A percentile compares a stretch with the other conserved stretches of the same genome.
Evolutionary conservation across 2,888 invertebrate species (phyloP).

Genomic region (Cephus spinipes): DNA sequence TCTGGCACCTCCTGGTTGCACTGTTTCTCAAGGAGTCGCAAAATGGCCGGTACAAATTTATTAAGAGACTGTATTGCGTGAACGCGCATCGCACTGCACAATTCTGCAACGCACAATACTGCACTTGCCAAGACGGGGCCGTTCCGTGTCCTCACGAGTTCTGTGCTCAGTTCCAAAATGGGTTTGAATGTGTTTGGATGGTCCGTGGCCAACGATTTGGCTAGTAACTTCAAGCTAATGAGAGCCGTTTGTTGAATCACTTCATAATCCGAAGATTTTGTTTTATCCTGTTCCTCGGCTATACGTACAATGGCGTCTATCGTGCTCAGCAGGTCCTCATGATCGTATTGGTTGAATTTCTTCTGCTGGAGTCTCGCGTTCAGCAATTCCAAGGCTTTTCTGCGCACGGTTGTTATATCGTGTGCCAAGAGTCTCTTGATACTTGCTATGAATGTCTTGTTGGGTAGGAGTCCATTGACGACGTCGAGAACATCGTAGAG

Average conservation of each 20-base stretch:
- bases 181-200: conserved; percentile 79
- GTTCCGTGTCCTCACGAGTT: conserved; percentile 70
- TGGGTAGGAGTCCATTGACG: conserved; percentile 82
- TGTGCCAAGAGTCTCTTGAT: conserved; percentile 80
- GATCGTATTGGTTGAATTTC: conserved; percentile 70
- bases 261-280: conserved; percentile 72
- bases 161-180: conserved; percentile 76
- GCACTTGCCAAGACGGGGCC: conserved; percentile 80
- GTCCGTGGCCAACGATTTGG: conserved; percentile 76
- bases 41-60: conserved; percentile 82
- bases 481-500: conserved; percentile 80
- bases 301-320: conserved; percentile 74
- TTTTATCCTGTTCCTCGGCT: conserved; percentile 69
- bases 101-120: conserved; percentile 82
- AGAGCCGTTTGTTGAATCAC: conserved; percentile 85
- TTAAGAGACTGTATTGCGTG: conserved; percentile 81
- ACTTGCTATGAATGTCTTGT: conserved; percentile 83
- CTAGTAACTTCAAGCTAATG: conserved; percentile 84
- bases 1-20: conserved; percentile 73
- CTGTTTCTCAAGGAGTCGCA: conserved; percentile 74
- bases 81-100: conserved; percentile 80
- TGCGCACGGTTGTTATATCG: conserved; percentile 77
- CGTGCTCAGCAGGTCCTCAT: conserved; percentile 70
- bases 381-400: conserved; percentile 87
- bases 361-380: conserved; percentile 82